Conservation (phyloP, 1,140 invertebrate species). For the Octopus sinensis region DNA sequence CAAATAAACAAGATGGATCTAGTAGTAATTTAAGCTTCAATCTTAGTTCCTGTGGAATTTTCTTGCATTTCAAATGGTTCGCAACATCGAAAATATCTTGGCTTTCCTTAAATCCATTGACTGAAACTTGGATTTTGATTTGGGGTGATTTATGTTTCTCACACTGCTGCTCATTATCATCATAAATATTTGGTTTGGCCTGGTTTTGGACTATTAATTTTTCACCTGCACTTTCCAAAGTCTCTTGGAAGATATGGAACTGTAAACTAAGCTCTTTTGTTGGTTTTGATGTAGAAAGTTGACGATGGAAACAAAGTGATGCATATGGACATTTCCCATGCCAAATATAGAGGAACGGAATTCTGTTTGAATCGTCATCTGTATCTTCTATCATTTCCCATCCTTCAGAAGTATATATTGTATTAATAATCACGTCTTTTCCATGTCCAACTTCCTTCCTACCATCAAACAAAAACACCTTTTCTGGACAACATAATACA, state of each 20-base stretch:
- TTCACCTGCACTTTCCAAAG: slow-evolving; percentile 28
- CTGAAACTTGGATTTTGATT: slow-evolving; percentile 16
- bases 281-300: background rate
- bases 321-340: slow-evolving; percentile 41
- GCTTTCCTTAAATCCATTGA: background rate
- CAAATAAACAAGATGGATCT: slow-evolving; percentile 16
- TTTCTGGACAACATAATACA: slow-evolving; percentile 39
- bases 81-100: background rate
- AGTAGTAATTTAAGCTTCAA: slow-evolving; percentile 26
- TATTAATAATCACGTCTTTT: slow-evolving; percentile 29
- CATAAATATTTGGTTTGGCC: slow-evolving; percentile 9
- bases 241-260: slow-evolving; percentile 32
- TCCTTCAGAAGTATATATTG: slow-evolving; percentile 33
- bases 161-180: background rate
- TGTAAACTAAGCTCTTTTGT: slow-evolving; percentile 34
- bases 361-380: slow-evolving; percentile 19
- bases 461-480: slow-evolving; percentile 32
- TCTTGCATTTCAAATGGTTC: background rate
- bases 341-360: slow-evolving; percentile 38
- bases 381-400: slow-evolving; percentile 32
- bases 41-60: slow-evolving; percentile 28
- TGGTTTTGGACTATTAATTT: slow-evolving; percentile 31
- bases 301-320: slow-evolving; percentile 32
- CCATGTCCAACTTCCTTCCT: slow-evolving; percentile 20
- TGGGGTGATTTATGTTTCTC: background rate